Percentiles rank a stretch among this genome's conserved stretches.
These are phyloP conservation scores for Daphoenositta chrysoptera DNA, from an alignment of 2,113 vertebrate genomes.

Conservation along the genomic window DNA sequence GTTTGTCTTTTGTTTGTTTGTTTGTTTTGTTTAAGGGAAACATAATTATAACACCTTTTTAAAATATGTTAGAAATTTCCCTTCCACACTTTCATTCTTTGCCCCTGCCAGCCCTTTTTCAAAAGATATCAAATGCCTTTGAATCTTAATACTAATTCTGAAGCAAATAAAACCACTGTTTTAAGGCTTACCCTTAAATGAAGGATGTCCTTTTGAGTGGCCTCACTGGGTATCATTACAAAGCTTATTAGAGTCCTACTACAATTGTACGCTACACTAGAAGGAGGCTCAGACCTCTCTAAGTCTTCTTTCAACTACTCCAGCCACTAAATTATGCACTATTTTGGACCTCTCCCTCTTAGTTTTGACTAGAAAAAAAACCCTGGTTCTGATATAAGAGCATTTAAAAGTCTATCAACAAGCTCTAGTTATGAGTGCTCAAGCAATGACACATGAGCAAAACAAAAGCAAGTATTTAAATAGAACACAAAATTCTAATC, in stretches of 20 bases:
- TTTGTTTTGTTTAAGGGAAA: background rate
- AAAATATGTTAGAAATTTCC: background rate
- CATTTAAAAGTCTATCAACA: background rate
- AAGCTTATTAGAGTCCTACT: background rate
- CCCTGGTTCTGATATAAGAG: background rate
- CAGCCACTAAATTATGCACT: background rate
- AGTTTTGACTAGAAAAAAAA: background rate
- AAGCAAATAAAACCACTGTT: background rate
- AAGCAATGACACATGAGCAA: background rate
- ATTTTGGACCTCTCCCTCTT: background rate
- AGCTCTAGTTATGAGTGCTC: background rate
- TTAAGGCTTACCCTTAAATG: background rate
- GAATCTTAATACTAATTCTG: background rate
- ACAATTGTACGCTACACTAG: background rate
- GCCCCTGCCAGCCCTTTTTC: fast-evolving
- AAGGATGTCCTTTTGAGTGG: background rate
- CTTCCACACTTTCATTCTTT: background rate
- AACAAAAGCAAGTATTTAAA: background rate
- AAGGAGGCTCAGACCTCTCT: background rate
- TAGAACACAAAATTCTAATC: background rate
- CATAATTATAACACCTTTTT: background rate
- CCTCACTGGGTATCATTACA: background rate
- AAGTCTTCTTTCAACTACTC: background rate
- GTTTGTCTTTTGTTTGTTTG: too few relatives aligned
- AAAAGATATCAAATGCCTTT: background rate